Percentiles rank a stretch among this genome's conserved stretches.
phyloP scores from a whole-genome alignment of 92 coral and sea anemone genomes.

The Palythoa grandiflora region DNA sequence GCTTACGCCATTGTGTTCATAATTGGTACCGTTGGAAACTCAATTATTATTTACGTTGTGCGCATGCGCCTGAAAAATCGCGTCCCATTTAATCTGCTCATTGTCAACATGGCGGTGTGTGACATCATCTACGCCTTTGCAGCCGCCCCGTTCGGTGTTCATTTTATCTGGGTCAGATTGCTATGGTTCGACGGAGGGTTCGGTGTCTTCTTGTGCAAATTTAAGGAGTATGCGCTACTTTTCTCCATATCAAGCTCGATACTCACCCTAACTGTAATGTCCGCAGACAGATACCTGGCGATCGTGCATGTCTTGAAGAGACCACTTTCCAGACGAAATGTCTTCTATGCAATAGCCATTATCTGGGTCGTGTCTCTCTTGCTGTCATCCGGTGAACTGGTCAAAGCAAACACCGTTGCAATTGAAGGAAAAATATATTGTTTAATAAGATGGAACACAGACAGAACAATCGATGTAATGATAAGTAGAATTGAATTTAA shows the following conservation, averaged over 20 bases:
- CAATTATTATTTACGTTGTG: slow-evolving; percentile 38
- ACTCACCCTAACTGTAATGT: slow-evolving; percentile 40
- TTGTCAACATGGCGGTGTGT: slow-evolving; percentile 43
- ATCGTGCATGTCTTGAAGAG: slow-evolving; percentile 34
- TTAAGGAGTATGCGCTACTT: slow-evolving; percentile 43
- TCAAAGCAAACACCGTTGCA: slow-evolving; percentile 24
- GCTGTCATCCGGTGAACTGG: slow-evolving; percentile 31
- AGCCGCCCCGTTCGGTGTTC: slow-evolving; percentile 29
- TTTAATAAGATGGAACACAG: slow-evolving; percentile 2
- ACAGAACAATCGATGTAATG: neutral
- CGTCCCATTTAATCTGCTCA: slow-evolving; percentile 43
- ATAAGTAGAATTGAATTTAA: slow-evolving; percentile 18
- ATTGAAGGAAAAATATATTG: neutral
- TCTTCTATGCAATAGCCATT: slow-evolving; percentile 8
- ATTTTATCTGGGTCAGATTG: slow-evolving; percentile 11
- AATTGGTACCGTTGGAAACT: slow-evolving; percentile 30
- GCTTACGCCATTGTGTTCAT: slow-evolving; percentile 28
- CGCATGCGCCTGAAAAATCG: slow-evolving; percentile 29
- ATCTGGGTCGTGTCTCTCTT: slow-evolving; percentile 24
- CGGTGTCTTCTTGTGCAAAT: slow-evolving; percentile 36
- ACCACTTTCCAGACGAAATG: slow-evolving; percentile 34
- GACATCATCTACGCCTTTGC: slow-evolving; percentile 45
- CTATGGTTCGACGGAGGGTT: slow-evolving; percentile 47
- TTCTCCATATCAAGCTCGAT: slow-evolving; percentile 39
- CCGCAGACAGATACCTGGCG: slow-evolving; percentile 39